Base-by-base conservation (phyloP, 1,140 invertebrate species). In the Caenorhabditis inopinata region DNA sequence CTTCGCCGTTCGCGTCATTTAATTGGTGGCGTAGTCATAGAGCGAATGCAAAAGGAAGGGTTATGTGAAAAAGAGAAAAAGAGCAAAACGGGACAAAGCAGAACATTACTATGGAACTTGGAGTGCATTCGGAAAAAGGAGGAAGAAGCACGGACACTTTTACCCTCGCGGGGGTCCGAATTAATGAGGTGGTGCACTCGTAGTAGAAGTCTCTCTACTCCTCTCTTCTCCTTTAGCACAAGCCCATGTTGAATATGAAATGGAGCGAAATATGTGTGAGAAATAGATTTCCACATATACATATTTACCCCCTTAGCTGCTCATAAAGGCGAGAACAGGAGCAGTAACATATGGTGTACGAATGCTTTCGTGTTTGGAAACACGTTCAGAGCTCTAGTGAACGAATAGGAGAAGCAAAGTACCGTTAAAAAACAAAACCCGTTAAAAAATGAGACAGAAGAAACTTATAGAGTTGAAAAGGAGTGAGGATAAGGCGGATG, bases 241-340 rank as follows among this genome's bases (percentile, higher is more conserved):
- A 38, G 58, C n/a, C 32, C 4, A 38, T 68, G 58, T 68, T 38
- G 58, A 68, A 68, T 68, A 68, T 68, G 58, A 68, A 68, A 68
- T 68, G 58, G 58, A 68, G 58, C 32, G n/a, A 68, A 68, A 68
- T 68, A 38, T 68, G 58, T 68, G 58, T 68, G 58, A 38, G 58
- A 68, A 68, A 68, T 68, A 32, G 58, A 68, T 68, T 68, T 68
- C 58, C 18, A 68, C 58, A 68, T 68, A 32, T 68, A 68, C 58
- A 68, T 68, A 68, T 68, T 68, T 32, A 11, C 7, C 38, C 23
- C 53, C 53, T 29, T 3, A 5, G 27, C n/a, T 12, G 32, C 38
- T 68, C 58, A 18, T 21, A 1, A 5, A 2, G 46, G 46, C 18
- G 32, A 1, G 16, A 21, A 32, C 16, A 9, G 49, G n/a, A 32